Conservation (phyloP, 2,888 invertebrate genomes). For the Drosophila tripunctata region DNA sequence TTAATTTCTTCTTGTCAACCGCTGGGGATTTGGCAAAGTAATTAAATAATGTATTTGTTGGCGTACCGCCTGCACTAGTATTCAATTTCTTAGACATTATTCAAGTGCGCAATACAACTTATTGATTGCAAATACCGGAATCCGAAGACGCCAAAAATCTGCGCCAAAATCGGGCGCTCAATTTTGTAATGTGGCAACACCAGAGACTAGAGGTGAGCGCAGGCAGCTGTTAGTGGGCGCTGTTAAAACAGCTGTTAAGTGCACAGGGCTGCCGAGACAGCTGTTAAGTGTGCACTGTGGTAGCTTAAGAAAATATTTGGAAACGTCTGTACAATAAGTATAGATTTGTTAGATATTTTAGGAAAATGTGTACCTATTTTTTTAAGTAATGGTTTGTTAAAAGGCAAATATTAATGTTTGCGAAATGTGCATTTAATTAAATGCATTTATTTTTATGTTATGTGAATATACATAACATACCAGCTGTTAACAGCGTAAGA, state of each 20-base stretch:
- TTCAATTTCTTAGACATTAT: slow-evolving; percentile 81
- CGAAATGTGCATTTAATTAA: no score
- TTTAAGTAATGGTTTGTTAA: no score
- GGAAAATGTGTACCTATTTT: no score
- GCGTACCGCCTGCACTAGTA: slow-evolving; percentile 74
- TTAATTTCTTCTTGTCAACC: slow-evolving; percentile 69
- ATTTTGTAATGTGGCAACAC: slow-evolving; percentile 12
- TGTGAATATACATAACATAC: no score
- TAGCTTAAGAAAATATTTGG: no score
- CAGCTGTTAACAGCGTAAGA: neutral
- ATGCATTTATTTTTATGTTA: no score
- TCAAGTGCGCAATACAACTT: neutral
- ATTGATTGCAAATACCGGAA: slow-evolving; percentile 10
- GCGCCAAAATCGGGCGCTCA: slow-evolving; percentile 61
- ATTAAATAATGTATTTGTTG: slow-evolving; percentile 87
- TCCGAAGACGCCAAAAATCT: slow-evolving; percentile 57
- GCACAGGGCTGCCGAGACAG: no score
- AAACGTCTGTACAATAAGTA: no score
- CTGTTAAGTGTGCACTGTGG: no score
- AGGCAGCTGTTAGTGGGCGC: neutral
- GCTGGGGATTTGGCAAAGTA: slow-evolving; percentile 88
- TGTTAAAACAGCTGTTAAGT: slow-evolving; percentile 1
- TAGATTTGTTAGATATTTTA: no score
- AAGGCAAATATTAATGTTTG: no score
- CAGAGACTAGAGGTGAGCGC: neutral